phyloP scores from a whole-genome alignment of 1,140 invertebrate species.

The Caenorhabditis brenneri region DNA sequence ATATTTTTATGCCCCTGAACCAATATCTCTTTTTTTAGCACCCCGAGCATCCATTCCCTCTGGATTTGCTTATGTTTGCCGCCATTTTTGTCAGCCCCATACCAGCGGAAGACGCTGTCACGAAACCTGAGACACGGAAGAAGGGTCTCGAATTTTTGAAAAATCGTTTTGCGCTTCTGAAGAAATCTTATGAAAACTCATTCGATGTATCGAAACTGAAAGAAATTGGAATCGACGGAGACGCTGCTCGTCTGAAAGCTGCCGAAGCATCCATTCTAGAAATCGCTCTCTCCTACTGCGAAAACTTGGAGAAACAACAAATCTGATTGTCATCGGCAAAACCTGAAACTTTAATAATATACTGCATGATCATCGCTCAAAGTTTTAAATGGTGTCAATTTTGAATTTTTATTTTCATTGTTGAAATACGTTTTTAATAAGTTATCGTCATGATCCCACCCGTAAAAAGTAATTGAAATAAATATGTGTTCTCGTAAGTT shows the following conservation, averaged over 20 bases:
- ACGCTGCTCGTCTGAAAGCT: neutral
- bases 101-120: neutral
- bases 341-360: neutral
- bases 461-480: neutral
- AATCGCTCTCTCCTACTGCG: neutral
- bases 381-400: neutral
- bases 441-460: conserved; percentile 3
- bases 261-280: neutral
- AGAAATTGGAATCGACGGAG: conserved; percentile 18
- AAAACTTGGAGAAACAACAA: neutral
- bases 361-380: conserved; percentile 10
- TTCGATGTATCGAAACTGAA: neutral
- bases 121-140: neutral
- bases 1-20: neutral
- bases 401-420: neutral
- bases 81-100: neutral
- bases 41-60: neutral
- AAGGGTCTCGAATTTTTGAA: conserved; percentile 14
- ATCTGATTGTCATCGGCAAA: neutral
- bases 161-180: neutral
- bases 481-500: neutral
- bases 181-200: neutral
- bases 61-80: conserved; percentile 1
- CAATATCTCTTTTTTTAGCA: neutral
- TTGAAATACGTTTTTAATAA: neutral